Evolutionary conservation across 2,888 invertebrate genomes (phyloP).

Genomic region (Amphipyra berbera): DNA sequence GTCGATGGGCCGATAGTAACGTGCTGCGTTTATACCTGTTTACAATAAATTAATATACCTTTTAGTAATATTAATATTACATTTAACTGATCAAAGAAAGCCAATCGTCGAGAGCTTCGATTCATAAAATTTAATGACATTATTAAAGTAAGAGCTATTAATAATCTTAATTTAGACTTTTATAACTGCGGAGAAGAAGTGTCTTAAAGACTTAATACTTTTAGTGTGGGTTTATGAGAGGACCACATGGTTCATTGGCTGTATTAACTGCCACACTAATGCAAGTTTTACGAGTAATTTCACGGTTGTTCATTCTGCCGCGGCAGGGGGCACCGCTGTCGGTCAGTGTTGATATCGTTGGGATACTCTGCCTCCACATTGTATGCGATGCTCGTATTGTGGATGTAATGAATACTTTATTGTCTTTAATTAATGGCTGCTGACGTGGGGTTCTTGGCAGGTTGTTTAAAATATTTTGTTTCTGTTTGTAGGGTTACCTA

Average conservation of each 20-base stretch:
- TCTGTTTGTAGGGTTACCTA: not conserved
- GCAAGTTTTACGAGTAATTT: slow-evolving; percentile 87
- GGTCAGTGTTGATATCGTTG: slow-evolving; percentile 30
- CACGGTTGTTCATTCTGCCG: slow-evolving; percentile 83
- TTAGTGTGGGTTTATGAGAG: slow-evolving; percentile 78
- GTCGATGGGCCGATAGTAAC: slow-evolving; percentile 14
- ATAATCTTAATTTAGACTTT: slow-evolving; percentile 80
- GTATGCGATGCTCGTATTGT: slow-evolving; percentile 44
- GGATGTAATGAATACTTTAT: slow-evolving; percentile 56
- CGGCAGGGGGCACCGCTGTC: slow-evolving; percentile 71
- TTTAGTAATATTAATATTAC: slow-evolving; percentile 48
- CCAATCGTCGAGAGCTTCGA: slow-evolving; percentile 46
- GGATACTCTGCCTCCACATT: slow-evolving; percentile 41
- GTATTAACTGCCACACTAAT: slow-evolving; percentile 84
- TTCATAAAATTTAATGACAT: slow-evolving; percentile 65
- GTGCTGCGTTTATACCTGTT: slow-evolving; percentile 44
- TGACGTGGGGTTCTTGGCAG: slow-evolving; percentile 25
- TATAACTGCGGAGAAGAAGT: slow-evolving; percentile 70
- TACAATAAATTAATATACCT: slow-evolving; percentile 47
- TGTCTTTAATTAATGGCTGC: slow-evolving; percentile 50
- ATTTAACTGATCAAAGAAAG: slow-evolving; percentile 45
- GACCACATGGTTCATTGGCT: slow-evolving; percentile 81
- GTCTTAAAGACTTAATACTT: slow-evolving; percentile 68
- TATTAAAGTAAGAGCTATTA: slow-evolving; percentile 76
- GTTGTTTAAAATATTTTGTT: slow-evolving; percentile 36